These are phyloP conservation scores for Acleris holmiana DNA, from an alignment of 2,888 invertebrate genomes.

Conservation along the genomic window DNA sequence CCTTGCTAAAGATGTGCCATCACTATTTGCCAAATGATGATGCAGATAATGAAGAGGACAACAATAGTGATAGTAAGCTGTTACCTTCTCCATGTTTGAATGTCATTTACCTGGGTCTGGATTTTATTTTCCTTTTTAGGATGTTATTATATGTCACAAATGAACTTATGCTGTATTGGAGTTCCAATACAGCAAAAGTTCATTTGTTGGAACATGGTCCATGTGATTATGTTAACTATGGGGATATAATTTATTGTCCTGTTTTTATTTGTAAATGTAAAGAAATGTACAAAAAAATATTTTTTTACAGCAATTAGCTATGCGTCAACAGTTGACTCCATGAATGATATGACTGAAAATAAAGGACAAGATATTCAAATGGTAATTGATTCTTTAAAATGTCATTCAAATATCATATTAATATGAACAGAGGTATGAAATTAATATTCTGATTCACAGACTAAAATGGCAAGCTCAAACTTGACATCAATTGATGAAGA, in stretches of 20 bases:
- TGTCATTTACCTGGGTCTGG: too few species aligned
- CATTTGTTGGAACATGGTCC: too few species aligned
- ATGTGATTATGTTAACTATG: too few species aligned
- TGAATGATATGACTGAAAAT: slow-evolving; percentile 68
- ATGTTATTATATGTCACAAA: too few species aligned
- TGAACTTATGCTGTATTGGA: too few species aligned
- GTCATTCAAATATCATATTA: too few species aligned
- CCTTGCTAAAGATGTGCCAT: slow-evolving; percentile 91
- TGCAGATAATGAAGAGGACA: slow-evolving; percentile 82
- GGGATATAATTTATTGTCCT: too few species aligned
- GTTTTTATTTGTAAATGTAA: too few species aligned
- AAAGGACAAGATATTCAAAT: slow-evolving; percentile 71
- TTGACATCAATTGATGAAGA: slow-evolving; percentile 77
- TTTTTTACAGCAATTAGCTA: slow-evolving; percentile 71
- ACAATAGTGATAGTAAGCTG: slow-evolving; percentile 75
- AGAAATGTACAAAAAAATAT: background rate
- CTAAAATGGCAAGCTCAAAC: slow-evolving; percentile 64
- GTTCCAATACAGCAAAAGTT: too few species aligned
- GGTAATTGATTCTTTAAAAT: slow-evolving; percentile 49
- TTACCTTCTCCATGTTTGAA: background rate
- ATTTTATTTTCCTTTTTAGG: too few species aligned
- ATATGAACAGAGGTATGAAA: background rate
- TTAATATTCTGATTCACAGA: slow-evolving; percentile 53
- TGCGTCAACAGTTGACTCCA: slow-evolving; percentile 72
- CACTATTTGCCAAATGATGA: slow-evolving; percentile 86